These are phyloP conservation scores for Ruditapes philippinarum DNA, from an alignment of 1,140 invertebrate genomes.

Conservation along the genomic window DNA sequence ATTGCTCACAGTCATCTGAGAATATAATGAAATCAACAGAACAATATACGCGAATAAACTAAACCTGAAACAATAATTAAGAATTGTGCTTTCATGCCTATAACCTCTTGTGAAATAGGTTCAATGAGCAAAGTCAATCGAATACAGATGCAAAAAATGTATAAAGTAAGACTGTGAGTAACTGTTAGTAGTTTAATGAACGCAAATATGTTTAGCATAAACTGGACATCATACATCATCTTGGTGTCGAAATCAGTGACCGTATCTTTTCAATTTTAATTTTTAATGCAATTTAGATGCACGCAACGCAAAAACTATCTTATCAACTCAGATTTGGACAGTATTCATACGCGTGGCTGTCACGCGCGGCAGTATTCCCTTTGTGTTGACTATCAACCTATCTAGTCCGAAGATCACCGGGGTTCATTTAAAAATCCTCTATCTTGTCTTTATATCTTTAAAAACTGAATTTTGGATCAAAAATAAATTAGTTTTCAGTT, in stretches of 20 bases:
- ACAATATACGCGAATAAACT: no score
- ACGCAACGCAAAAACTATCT: neutral
- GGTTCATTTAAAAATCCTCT: conserved; percentile 18
- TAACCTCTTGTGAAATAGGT: no score
- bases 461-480: conserved; percentile 41
- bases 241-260: neutral
- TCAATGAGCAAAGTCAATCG: no score
- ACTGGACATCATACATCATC: neutral
- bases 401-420: neutral
- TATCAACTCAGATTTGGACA: conserved; percentile 6
- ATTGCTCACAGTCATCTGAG: no score
- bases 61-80: no score
- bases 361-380: neutral
- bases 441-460: conserved; percentile 37
- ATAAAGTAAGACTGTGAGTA: no score
- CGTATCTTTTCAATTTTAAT: neutral
- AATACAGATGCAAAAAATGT: no score
- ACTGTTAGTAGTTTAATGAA: no score
- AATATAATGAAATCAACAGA: no score
- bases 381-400: neutral
- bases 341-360: neutral
- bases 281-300: neutral
- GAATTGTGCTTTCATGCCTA: no score
- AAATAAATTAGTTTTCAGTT: conserved; percentile 55
- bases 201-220: no score